Evolutionary conservation across 1,140 invertebrate genomes (phyloP), one percentile per base, ranked within the genome.

Genomic region (Ptiloglossa arizonensis): DNA sequence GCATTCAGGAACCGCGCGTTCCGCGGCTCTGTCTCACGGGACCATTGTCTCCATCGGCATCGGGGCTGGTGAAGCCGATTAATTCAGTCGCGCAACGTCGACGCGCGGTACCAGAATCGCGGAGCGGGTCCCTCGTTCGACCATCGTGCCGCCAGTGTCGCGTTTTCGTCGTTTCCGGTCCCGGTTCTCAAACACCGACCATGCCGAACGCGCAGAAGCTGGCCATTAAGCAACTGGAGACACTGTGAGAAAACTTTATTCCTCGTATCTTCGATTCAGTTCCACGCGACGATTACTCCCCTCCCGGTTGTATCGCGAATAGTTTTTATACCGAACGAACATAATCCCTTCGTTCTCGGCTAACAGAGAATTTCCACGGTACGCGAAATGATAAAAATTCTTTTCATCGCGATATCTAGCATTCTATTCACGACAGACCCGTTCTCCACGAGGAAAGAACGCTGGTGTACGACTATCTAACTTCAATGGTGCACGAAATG

Each of bases 161-260:
- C 17, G 17, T 48, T 63, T 44, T 63, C 22, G 13, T 46, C 24
- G 17, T 64, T 64, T 63, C 29, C 35, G 54, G 50, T 27, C 11
- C 22, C 38, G 59, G 56, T 77, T 60, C n/a, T 41, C n/a, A 27
- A 24, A 41, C 1, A 22, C 29, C 66, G 3, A 2, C 1, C 56
- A 83, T 83, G 82, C 64, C 62, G 57, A 78, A 69, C 27, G 19
- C 71, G 6, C 60, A 66, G 71, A 74, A 60, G 35, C 13, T 80
- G 71, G 78, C 41, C 22, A 76, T 59, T 32, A 70, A 56, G n/a
- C 56, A 57, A 2, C 22, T 80, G 22, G 52, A 83, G 54, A 54
- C 64, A 15, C 29, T 83, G 82, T 83, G 46, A 85, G 82, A 13
- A 41, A 41, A 41, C 8, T 35, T 35, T 35, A 6, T n/a, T n/a